phyloP scores from a whole-genome alignment of 30 jellyfish, hydroid and myxozoan species.

The Cassiopea xamachana region DNA sequence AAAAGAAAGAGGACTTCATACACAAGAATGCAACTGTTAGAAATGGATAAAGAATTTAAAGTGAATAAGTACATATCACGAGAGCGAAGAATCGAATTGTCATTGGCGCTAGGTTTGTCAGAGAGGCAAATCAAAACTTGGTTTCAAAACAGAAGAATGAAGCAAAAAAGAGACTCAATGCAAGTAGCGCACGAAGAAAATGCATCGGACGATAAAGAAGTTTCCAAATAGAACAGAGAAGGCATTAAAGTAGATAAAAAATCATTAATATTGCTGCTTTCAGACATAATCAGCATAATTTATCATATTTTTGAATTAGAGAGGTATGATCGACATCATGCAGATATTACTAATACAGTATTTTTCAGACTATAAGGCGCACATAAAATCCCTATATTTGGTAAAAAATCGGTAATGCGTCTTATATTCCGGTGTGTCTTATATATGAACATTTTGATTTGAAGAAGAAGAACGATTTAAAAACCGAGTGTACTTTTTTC shows the following conservation, averaged over 20 bases:
- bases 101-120: slow-evolving; percentile 66
- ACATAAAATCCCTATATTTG: too few relatives aligned
- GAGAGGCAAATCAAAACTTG: slow-evolving; percentile 95
- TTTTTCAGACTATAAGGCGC: too few relatives aligned
- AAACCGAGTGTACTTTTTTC: too few relatives aligned
- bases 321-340: too few relatives aligned
- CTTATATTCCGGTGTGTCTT: too few relatives aligned
- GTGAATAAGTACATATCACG: slow-evolving; percentile 75
- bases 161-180: slow-evolving; percentile 64
- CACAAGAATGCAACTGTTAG: slow-evolving; percentile 81
- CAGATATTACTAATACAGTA: too few relatives aligned
- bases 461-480: too few relatives aligned
- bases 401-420: too few relatives aligned
- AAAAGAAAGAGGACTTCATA: slow-evolving; percentile 87
- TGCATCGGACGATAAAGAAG: neutral
- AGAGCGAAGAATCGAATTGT: slow-evolving; percentile 84
- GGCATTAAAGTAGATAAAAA: neutral
- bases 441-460: too few relatives aligned
- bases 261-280: neutral
- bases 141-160: slow-evolving; percentile 96
- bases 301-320: too few relatives aligned
- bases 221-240: neutral
- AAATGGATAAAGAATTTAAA: slow-evolving; percentile 83
- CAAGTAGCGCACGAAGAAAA: neutral
- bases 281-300: too few relatives aligned